Evolutionary conservation across 2,113 vertebrate genomes (phyloP).

Genomic region (Noctilio leporinus): DNA sequence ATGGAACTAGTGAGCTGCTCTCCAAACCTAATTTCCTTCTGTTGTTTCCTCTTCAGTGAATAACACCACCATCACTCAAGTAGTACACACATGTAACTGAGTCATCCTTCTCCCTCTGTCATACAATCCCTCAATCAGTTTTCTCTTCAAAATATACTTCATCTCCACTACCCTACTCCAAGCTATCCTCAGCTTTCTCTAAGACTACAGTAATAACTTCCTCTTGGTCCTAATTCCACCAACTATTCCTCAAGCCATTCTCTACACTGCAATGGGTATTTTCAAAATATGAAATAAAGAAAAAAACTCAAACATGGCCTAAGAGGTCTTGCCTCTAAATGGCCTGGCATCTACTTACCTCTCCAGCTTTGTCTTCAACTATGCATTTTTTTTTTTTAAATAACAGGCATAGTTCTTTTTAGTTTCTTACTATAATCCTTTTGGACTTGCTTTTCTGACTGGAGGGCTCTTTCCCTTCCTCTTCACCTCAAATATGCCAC

Average conservation of each 20-base stretch:
- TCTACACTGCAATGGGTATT: not conserved
- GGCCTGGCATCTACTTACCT: not conserved
- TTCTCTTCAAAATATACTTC: not conserved
- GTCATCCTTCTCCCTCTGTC: not conserved
- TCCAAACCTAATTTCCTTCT: not conserved
- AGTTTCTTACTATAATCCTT: not conserved
- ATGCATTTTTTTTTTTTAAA: not conserved
- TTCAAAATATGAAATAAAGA: not conserved
- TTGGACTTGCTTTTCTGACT: not conserved
- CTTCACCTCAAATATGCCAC: not conserved
- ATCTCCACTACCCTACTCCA: not conserved
- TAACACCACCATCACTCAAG: not conserved
- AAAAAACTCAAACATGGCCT: not conserved
- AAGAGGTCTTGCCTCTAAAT: not conserved
- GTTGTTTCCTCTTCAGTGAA: not conserved
- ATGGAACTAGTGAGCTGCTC: not conserved
- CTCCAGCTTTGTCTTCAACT: not conserved
- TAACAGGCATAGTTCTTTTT: not conserved
- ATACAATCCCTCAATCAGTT: not conserved
- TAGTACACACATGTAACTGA: not conserved
- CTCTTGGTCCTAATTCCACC: not conserved
- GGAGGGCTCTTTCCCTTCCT: not conserved
- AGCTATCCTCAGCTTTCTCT: not conserved
- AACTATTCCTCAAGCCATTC: not conserved
- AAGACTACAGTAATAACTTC: not conserved